Conservation (phyloP, 1,140 invertebrate species). For the Anadara kagoshimensis region DNA sequence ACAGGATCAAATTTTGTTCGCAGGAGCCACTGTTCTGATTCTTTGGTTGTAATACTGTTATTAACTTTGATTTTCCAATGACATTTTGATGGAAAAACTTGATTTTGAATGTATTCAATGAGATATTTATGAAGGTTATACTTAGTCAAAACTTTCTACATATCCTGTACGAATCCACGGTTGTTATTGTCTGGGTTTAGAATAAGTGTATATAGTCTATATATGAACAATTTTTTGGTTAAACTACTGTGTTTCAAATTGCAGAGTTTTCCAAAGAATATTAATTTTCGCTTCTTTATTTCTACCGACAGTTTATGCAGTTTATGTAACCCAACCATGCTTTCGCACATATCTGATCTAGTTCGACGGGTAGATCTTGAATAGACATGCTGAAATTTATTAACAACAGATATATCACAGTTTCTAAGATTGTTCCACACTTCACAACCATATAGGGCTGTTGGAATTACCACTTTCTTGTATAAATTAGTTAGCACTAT, state of each 20-base stretch:
- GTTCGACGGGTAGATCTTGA: background rate
- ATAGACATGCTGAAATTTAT: background rate
- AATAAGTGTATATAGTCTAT: background rate
- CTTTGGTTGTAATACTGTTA: background rate
- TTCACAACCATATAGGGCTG: too few species aligned
- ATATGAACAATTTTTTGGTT: slow-evolving; percentile 7
- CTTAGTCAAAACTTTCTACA: too few species aligned
- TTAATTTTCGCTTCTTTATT: background rate
- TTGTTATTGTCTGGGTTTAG: too few species aligned
- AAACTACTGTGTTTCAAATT: background rate
- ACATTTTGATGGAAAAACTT: background rate
- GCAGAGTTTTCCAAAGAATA: slow-evolving; percentile 7
- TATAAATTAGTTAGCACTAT: too few species aligned
- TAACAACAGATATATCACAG: background rate
- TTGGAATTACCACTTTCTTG: too few species aligned
- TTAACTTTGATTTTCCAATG: background rate
- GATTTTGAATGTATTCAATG: background rate
- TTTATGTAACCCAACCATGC: too few species aligned
- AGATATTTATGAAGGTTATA: too few species aligned
- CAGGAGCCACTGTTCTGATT: too few species aligned
- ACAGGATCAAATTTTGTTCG: too few species aligned
- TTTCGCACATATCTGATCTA: too few species aligned
- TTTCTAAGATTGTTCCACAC: too few species aligned
- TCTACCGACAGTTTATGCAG: background rate
- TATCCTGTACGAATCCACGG: too few species aligned